Conservation (phyloP, 2,113 vertebrate genomes). For the Sander lucioperca region DNA sequence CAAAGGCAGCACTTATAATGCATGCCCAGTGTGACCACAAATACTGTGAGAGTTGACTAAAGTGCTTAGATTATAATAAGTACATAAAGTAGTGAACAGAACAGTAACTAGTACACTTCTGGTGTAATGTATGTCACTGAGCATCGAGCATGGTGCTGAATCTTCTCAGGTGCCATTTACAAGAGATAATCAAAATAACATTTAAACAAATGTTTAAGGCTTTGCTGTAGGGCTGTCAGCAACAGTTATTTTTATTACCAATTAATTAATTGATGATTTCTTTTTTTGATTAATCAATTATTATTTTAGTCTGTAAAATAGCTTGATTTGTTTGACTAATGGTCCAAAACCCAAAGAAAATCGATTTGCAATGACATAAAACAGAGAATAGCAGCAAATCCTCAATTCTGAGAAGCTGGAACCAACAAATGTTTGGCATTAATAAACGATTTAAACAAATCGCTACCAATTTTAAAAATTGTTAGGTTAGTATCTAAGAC, state of each 20-base stretch:
- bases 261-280: neutral
- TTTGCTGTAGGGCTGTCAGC: neutral
- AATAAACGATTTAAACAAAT: neutral
- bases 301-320: neutral
- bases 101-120: neutral
- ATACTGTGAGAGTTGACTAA: neutral
- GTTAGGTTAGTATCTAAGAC: neutral
- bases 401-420: neutral
- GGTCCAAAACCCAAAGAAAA: neutral
- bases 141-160: conserved; percentile 25
- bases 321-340: neutral
- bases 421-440: too few species aligned
- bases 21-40: neutral
- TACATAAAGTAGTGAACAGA: neutral
- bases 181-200: neutral
- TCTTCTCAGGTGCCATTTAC: neutral
- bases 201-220: neutral
- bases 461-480: neutral
- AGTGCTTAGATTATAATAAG: too few species aligned
- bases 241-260: neutral
- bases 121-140: too few species aligned
- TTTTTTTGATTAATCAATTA: neutral
- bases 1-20: neutral
- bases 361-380: neutral
- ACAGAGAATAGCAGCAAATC: neutral